These are phyloP conservation scores for Cyprinodon tularosa DNA, from an alignment of 2,113 vertebrate genomes.

Conservation along the genomic window DNA sequence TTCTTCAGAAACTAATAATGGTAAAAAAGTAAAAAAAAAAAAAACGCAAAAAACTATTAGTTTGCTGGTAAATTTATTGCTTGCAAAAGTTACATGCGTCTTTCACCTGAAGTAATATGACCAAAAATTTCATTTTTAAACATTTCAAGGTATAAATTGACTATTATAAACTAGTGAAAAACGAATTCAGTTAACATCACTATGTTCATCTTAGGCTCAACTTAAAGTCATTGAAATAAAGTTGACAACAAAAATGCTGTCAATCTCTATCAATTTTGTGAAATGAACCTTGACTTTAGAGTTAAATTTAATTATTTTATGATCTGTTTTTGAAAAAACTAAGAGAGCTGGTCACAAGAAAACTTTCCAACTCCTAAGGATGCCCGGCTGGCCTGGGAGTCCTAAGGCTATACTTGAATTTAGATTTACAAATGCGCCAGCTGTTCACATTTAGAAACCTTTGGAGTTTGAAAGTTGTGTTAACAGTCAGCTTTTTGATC, in stretches of 20 bases:
- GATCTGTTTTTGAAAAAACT: constrained; percentile 7
- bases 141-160: constrained; percentile 58
- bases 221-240: constrained; percentile 22
- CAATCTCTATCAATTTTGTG: constrained; percentile 33
- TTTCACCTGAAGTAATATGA: constrained; percentile 58
- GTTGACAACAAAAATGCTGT: constrained; percentile 27
- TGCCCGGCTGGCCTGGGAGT: no score
- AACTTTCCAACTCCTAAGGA: background rate
- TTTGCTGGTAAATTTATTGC: constrained; percentile 85
- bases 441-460: background rate
- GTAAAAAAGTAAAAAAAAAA: constrained; percentile 21
- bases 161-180: constrained; percentile 40
- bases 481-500: background rate
- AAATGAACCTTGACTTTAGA: constrained; percentile 53
- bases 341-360: background rate
- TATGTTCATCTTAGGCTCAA: constrained; percentile 35
- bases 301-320: constrained; percentile 10
- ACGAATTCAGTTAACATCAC: constrained; percentile 22
- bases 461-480: background rate
- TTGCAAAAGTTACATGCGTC: constrained; percentile 65
- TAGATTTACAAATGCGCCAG: background rate
- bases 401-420: background rate
- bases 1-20: constrained; percentile 82
- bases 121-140: constrained; percentile 37
- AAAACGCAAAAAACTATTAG: constrained; percentile 75